Percentiles rank a stretch among this genome's conserved stretches.
Conservation (phyloP, 2,888 invertebrate genomes). For the Chrysomela aeneicollis region DNA sequence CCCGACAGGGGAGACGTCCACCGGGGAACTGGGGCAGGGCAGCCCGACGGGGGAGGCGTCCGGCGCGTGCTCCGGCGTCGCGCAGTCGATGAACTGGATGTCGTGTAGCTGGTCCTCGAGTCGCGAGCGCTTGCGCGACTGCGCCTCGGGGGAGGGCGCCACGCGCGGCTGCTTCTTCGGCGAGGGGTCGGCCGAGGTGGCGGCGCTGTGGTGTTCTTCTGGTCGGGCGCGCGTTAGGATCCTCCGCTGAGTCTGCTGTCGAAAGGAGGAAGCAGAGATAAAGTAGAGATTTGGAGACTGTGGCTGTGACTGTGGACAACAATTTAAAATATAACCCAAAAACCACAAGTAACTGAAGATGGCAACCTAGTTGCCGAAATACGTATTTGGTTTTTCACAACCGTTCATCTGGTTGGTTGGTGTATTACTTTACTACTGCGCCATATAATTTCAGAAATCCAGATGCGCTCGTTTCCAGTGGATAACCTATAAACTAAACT, state of each 20-base stretch:
- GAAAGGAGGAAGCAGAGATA: constrained; percentile 41
- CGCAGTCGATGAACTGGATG: constrained; percentile 83
- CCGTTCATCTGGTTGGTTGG: too few species aligned
- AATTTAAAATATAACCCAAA: too few species aligned
- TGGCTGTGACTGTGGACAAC: too few species aligned
- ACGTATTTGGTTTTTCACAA: too few species aligned
- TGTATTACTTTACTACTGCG: too few species aligned
- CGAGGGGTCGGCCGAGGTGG: constrained; percentile 67
- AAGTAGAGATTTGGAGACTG: background rate
- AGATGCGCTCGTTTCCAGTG: too few species aligned
- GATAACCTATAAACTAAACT: too few species aligned
- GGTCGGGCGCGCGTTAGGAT: constrained; percentile 64
- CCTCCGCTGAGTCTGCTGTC: constrained; percentile 62
- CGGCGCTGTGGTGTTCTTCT: constrained; percentile 65
- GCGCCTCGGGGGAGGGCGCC: constrained; percentile 63
- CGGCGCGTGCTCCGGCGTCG: constrained; percentile 70
- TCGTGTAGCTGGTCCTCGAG: constrained; percentile 81
- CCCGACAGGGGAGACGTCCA: too few species aligned
- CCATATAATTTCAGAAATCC: too few species aligned
- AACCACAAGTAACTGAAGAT: too few species aligned
- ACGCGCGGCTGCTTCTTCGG: constrained; percentile 69
- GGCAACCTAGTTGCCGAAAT: too few species aligned
- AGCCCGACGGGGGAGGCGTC: constrained; percentile 52
- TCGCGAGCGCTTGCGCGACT: constrained; percentile 71
- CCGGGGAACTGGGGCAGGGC: constrained; percentile 53